Evolutionary conservation across 1,140 invertebrate species (phyloP).

Genomic region (Acarapis woodi): DNA sequence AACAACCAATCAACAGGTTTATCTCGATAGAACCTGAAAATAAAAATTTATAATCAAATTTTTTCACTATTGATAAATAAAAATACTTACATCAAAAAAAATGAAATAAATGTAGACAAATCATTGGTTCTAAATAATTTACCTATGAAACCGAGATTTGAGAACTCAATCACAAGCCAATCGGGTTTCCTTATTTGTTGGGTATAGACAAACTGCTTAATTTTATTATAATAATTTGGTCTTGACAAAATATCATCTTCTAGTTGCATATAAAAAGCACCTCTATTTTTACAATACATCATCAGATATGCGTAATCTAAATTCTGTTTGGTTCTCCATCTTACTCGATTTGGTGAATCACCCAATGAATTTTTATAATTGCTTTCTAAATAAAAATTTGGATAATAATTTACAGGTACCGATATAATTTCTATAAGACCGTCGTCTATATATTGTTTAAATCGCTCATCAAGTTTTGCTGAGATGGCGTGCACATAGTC

Average conservation of each 20-base stretch:
- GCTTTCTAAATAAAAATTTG: conserved; percentile 36
- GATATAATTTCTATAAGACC: conserved; percentile 69
- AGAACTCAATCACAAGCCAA: conserved; percentile 85
- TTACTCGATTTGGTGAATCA: conserved; percentile 52
- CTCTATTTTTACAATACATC: conserved; percentile 51
- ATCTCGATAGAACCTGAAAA: conserved; percentile 76
- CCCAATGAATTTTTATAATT: conserved; percentile 45
- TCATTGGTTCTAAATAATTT: conserved; percentile 77
- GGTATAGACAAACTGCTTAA: conserved; percentile 54
- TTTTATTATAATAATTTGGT: conserved; percentile 41
- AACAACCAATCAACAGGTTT: conserved; percentile 91
- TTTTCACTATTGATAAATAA: too few species aligned
- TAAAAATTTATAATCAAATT: too few species aligned
- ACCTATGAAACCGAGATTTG: conserved; percentile 66
- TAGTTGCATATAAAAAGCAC: conserved; percentile 35
- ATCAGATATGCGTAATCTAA: conserved; percentile 82
- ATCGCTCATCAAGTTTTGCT: conserved; percentile 35
- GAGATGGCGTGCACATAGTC: conserved; percentile 17
- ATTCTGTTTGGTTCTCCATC: conserved; percentile 89
- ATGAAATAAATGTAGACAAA: conserved; percentile 58
- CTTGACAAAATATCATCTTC: conserved; percentile 87
- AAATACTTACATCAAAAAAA: conserved; percentile 82
- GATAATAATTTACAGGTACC: conserved; percentile 57
- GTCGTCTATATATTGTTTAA: conserved; percentile 35
- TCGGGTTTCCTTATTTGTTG: conserved; percentile 37